Evolutionary conservation across 2,888 invertebrate species (phyloP).

Genomic region (Eristalinus sepulchralis): DNA sequence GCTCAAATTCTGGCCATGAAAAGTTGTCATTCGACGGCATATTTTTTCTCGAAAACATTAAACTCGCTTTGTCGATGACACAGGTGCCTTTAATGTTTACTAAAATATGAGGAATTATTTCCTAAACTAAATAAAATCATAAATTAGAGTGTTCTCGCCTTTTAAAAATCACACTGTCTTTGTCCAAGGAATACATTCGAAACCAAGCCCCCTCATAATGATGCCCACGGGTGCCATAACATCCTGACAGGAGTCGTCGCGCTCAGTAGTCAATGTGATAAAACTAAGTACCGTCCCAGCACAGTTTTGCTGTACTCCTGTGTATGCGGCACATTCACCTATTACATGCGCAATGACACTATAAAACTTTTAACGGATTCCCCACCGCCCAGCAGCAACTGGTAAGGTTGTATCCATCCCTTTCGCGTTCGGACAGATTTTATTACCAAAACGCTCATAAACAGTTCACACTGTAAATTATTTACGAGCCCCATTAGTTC

Average conservation of each 20-base stretch:
- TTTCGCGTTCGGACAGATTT: slow-evolving; percentile 53
- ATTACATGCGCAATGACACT: slow-evolving; percentile 17
- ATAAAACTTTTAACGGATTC: slow-evolving; percentile 22
- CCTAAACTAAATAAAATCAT: not conserved
- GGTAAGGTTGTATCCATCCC: slow-evolving; percentile 6
- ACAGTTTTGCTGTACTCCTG: not conserved
- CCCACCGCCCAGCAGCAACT: not conserved
- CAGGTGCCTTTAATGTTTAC: too few species aligned
- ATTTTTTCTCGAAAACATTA: too few species aligned
- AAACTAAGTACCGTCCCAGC: slow-evolving; percentile 23
- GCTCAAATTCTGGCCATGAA: too few species aligned
- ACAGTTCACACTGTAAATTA: slow-evolving; percentile 61
- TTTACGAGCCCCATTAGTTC: slow-evolving; percentile 67
- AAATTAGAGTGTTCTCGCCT: not conserved
- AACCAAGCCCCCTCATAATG: slow-evolving; percentile 16
- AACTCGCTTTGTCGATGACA: too few species aligned
- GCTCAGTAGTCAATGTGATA: slow-evolving; percentile 32
- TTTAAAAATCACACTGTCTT: not conserved
- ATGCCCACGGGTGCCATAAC: slow-evolving; percentile 59
- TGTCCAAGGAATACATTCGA: not conserved
- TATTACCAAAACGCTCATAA: slow-evolving; percentile 65
- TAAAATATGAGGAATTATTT: not conserved
- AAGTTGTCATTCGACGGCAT: too few species aligned
- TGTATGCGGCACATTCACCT: not conserved
- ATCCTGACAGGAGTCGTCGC: slow-evolving; percentile 43